Evolutionary conservation across 2,888 invertebrate species (phyloP).

Genomic region (Exocentrus adspersus): DNA sequence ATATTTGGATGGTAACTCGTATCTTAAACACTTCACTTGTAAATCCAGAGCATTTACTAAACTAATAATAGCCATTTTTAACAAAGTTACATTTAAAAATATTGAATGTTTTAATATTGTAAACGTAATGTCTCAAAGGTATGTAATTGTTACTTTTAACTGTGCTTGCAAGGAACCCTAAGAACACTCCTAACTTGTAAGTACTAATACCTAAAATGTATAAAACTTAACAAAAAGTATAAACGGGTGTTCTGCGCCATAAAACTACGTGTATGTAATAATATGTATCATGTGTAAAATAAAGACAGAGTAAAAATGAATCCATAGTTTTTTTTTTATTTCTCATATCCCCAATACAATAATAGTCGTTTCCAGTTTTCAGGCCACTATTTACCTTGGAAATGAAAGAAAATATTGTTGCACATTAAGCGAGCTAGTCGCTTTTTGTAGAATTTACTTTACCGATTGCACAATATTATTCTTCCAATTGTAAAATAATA

Average conservation of each 20-base stretch:
- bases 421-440: neutral
- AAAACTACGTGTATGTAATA: slow-evolving; percentile 34
- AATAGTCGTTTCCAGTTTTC: neutral
- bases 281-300: slow-evolving; percentile 36
- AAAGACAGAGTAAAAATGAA: slow-evolving; percentile 27
- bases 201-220: slow-evolving; percentile 29
- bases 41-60: slow-evolving; percentile 41
- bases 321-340: slow-evolving; percentile 1
- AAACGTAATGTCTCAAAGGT: neutral
- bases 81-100: slow-evolving; percentile 38
- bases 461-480: slow-evolving; percentile 1
- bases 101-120: slow-evolving; percentile 6
- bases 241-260: slow-evolving; percentile 30
- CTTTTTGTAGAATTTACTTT: neutral
- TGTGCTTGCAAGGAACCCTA: slow-evolving; percentile 11
- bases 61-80: slow-evolving; percentile 50
- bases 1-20: slow-evolving; percentile 38
- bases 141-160: slow-evolving; percentile 18
- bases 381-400: neutral
- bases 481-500: slow-evolving; percentile 2
- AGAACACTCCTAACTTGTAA: slow-evolving; percentile 26
- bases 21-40: slow-evolving; percentile 3
- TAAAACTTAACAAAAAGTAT: slow-evolving; percentile 11
- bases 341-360: too few relatives aligned
- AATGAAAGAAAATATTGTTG: slow-evolving; percentile 8